Base-by-base conservation (phyloP, 1,140 invertebrate genomes). In the Drosophila sulfurigaster region DNA sequence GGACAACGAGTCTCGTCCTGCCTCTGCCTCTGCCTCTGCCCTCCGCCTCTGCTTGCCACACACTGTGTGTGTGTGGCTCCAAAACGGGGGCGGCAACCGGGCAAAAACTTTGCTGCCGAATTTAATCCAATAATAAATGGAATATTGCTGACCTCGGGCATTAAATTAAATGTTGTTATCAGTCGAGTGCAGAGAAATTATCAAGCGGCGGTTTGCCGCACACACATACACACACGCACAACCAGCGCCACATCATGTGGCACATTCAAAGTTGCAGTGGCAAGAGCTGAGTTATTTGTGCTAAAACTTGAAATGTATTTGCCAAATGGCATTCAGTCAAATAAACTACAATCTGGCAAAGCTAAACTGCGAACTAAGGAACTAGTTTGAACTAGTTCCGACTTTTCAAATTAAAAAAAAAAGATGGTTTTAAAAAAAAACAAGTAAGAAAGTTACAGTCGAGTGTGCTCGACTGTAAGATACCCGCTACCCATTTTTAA, bases 111-210 rank as follows among this genome's bases (percentile, higher is more conserved):
- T 91, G 69, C 81, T 91, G 87, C 91, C 91, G 77, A 91, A 92
- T 86, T 89, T 92, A 92, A 92, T 92, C 91, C 91, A 92, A 92
- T 92, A 92, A 92, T 90, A 91, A 92, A 92, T 92, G 91, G 91
- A 91, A 92, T 92, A 91, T 92, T 92, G 91, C 91, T 92, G 91
- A 92, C 91, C 91, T 92, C 91, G 91, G 91, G 91, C 89, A 92
- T 92, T 92, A 92, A 92, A 92, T 92, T 92, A 92, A 92, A 92
- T 91, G 91, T 89, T 92, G 91, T 92, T 92, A 92, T 92, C 91
- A 91, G 91, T 79, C 78, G 89, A 86, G 79, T 91, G 91, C 91
- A 91, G 91, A 81, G 76, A 91, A 91, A 92, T 92, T 92, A 92
- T 92, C 91, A 91, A 74, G 66, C 76, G 49, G 57, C 62, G 74